Evolutionary conservation across 2,113 vertebrate species (phyloP).

Genomic region (Centrocercus urophasianus): DNA sequence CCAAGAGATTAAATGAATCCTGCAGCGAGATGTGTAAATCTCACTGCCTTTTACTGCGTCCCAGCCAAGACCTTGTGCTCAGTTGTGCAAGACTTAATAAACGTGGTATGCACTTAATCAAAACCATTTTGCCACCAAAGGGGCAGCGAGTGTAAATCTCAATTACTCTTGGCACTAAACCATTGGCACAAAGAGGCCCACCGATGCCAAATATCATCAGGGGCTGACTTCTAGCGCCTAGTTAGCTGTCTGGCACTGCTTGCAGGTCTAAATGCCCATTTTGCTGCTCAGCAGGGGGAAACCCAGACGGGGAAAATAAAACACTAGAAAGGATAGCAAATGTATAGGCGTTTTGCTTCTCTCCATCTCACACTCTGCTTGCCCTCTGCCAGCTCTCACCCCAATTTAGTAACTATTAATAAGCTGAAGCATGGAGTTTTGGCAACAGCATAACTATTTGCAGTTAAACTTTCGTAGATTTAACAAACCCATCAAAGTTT

Average conservation of each 20-base stretch:
- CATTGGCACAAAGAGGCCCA: constrained; percentile 75
- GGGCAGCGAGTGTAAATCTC: constrained; percentile 80
- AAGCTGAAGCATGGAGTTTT: constrained; percentile 41
- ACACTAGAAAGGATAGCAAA: constrained; percentile 14
- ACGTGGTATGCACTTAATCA: constrained; percentile 84
- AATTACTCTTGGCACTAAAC: constrained; percentile 81
- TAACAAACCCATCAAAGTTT: constrained; percentile 71
- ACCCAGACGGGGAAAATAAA: constrained; percentile 66
- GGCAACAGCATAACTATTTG: constrained; percentile 52
- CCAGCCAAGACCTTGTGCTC: constrained; percentile 65
- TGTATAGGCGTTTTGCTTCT: neutral
- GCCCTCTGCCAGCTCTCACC: constrained; percentile 62
- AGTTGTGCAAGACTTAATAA: constrained; percentile 82
- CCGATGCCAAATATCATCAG: constrained; percentile 71
- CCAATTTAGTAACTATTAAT: constrained; percentile 71
- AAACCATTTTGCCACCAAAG: constrained; percentile 86
- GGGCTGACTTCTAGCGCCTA: constrained; percentile 49
- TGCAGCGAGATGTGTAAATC: constrained; percentile 82
- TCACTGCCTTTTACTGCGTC: constrained; percentile 75
- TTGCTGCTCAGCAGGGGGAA: constrained; percentile 64
- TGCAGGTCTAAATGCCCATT: constrained; percentile 14
- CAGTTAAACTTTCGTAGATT: constrained; percentile 60
- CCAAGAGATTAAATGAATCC: constrained; percentile 83
- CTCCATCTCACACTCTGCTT: neutral
- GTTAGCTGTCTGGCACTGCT: constrained; percentile 65